Evolutionary conservation across 2,797 vertebrate species (phyloP).

Genomic region (Menidia menidia): DNA sequence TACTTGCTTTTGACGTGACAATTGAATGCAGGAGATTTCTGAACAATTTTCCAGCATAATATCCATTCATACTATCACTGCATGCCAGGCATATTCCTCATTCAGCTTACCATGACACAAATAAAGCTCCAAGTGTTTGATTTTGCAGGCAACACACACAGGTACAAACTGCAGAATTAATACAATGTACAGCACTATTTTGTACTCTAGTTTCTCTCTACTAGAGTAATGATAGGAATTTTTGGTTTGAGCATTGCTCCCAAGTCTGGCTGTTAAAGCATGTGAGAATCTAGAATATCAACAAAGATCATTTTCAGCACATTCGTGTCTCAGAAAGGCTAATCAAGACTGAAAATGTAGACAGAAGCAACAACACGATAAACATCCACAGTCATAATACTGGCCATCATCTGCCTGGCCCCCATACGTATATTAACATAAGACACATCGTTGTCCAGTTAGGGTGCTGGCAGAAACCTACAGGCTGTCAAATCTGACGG

Average conservation of each 20-base stretch:
- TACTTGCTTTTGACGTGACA: neutral
- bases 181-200: neutral
- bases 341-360: slow-evolving; percentile 21
- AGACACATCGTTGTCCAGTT: slow-evolving; percentile 1
- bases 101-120: slow-evolving; percentile 17
- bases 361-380: slow-evolving; percentile 11
- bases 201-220: neutral
- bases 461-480: slow-evolving; percentile 43
- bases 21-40: neutral
- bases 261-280: no score
- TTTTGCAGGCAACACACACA: neutral
- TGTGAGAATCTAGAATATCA: no score
- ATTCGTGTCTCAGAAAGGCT: slow-evolving; percentile 23
- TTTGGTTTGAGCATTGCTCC: no score
- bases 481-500: slow-evolving; percentile 45
- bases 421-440: no score
- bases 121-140: neutral
- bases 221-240: neutral
- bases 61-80: neutral
- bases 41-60: neutral
- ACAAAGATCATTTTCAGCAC: neutral
- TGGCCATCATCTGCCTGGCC: neutral
- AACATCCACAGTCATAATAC: neutral
- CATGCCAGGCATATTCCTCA: slow-evolving; percentile 12
- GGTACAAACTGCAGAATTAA: neutral